Evolutionary conservation across 2,797 vertebrate species (phyloP), one percentile per base, ranked within the genome.

Genomic region (Tragelaphus oryx): DNA sequence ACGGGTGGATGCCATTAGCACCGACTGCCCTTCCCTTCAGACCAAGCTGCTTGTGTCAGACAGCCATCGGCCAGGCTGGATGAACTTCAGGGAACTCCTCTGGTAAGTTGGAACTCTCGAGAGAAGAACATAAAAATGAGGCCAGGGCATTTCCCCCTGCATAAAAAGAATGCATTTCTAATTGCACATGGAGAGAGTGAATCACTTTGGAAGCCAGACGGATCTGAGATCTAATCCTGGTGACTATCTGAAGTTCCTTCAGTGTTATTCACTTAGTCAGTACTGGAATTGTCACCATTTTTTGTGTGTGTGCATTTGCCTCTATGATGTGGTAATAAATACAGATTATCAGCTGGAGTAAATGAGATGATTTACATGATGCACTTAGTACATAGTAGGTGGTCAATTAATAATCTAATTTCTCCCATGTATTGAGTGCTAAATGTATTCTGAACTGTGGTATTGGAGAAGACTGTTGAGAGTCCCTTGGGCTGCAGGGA

Each of bases 31-130:
- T 22, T 98, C 97, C 62, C 97, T 99, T 76, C 98, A 97, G 95
- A 98, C 95, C 83, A 99, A 99, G 97, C 88, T 99, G 55, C 79
- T 99, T n/a, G 98, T 99, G 91, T 98, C 99, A 2, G 89, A 97
- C 50, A 93, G 75, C 37, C 93, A 37, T 81, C 98, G 98, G 92
- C 96, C 94, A 3, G 99, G 99, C 46, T 99, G 99, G 99, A 93
- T 98, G 87, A 98, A 98, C 94, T 97, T 99, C 93, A 96, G 90
- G 52, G 98, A 98, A 6, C 98, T 98, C 24, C 52, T 98, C 33
- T 30, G 0, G 98, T 98, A 97, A 96, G 97, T 96, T 37, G 48
- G 68, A 87, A 46, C 12, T 88, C 3, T 74, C 78, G 17, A 14
- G n/a, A 14, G 3, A 57, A 4, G 50, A 28, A 4, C 28, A 55